Base-by-base conservation (phyloP, 2,888 invertebrate species). In the Tanytarsus gracilentus region DNA sequence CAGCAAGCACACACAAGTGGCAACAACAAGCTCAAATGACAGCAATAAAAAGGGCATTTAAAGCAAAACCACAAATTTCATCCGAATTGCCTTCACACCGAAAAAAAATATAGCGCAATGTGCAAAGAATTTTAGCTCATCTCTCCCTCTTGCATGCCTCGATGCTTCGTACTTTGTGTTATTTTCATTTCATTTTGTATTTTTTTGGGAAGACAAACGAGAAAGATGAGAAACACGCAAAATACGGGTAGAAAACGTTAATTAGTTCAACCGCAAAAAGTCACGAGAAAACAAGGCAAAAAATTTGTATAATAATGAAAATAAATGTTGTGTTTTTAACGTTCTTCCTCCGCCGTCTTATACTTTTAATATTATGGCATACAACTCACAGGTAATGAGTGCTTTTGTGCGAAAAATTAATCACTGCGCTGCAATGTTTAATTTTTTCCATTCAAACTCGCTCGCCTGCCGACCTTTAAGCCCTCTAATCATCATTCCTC, bases 231-330 rank as follows among this genome's bases (percentile, higher is more conserved):
- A 44, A 44, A 44, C 44, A 44, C 44, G 44, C 44, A 44, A 44
- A 44, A 44, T 44, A 44, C 44, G 44, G 44, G 44, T 23, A 44
- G n/a, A n/a, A 44, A 44, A 44, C 44, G 44, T 44, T 44, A 44
- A 44, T 44, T 44, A 44, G 44, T 44, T 44, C 21, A 44, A 44
- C 44, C 44, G 21, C 44, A 44, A 23, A n/a, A 44, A 44, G 44
- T 44, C 44, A 44, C 44, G 23, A 44, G 23, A 23, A 44, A 44
- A 11, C 9, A 33, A 44, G 44, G 44, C 44, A 44, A 18, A 44
- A 40, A 40, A 44, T 44, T 44, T 44, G 44, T 44, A 23, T 44
- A 23, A 18, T 44, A 44, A 44, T 44, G 44, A 44, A 44, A 44
- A 44, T 44, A 44, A 44, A 44, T 44, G 44, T 44, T 44, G 44